Evolutionary conservation across 2,797 vertebrate species (phyloP), one percentile per base, ranked within the genome.

Genomic region (Cheirogaleus major): DNA sequence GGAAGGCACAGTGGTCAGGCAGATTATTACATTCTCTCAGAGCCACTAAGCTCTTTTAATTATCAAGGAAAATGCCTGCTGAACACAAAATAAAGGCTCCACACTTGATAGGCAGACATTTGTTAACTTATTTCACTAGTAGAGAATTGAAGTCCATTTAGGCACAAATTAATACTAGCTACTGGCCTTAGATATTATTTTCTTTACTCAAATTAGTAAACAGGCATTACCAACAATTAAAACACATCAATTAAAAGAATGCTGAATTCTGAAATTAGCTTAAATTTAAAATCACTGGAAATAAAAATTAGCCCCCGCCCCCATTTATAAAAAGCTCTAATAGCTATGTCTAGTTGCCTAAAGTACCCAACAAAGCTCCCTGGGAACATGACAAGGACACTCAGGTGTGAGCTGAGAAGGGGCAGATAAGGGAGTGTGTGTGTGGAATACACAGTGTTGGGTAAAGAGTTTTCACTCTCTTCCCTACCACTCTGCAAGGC

Each of bases 11-110:
- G 43, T 35, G 30, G n/a, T 87, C 41, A 76, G 73, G 59, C 43
- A 92, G 87, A 95, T 95, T 82, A 97, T 35, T 84, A 61, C 88
- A 57, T 95, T 97, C 52, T 92, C 92, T 87, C 78, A 72, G 67
- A 83, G 57, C 15, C 76, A 50, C 48, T 85, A 94, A 91, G 80
- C 96, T 83, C 83, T 94, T 92, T 86, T 83, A 91, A 82, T 93
- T 48, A 95, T 43, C 52, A 94, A 93, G 78, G 82, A 70, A 80
- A 61, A 70, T 95, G 52, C 32, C 57, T 30, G 61, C 32, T 63
- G 43, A 93, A 94, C 52, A 90, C 48, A 90, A 88, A 95, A 92
- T 85, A 84, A 91, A 95, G 73, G 65, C 50, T 45, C 38, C 57
- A 67, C 17, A 57, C 32, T 79, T 70, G 65, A 82, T 0, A 80